Conservation (phyloP, 2,888 invertebrate genomes). For the Kryphioiulus occultus region DNA sequence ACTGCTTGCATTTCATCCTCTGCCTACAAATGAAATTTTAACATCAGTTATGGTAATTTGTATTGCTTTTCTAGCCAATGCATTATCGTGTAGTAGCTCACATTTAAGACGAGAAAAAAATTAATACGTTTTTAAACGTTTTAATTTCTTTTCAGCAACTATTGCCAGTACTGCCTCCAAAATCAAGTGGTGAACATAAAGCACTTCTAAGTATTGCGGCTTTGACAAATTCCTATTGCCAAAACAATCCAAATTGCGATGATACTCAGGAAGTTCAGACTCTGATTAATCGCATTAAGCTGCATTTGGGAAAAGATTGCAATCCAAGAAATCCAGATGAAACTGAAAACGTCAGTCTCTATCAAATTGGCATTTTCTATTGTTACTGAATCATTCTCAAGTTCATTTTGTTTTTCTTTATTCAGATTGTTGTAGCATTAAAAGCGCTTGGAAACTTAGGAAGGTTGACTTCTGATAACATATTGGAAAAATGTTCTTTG, state of each 20-base stretch:
- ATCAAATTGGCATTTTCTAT: background rate
- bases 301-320: conserved; percentile 28
- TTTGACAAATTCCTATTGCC: conserved; percentile 33
- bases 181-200: background rate
- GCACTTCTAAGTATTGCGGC: conserved; percentile 32
- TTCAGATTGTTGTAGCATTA: conserved; percentile 71
- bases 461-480: conserved; percentile 68
- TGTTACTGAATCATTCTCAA: background rate
- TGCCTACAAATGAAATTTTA: conserved; percentile 64
- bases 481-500: conserved; percentile 41
- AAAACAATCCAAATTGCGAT: conserved; percentile 21
- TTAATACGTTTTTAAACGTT: background rate
- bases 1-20: conserved; percentile 78
- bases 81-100: background rate
- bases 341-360: background rate
- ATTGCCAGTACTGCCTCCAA: conserved; percentile 55
- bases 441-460: conserved; percentile 94
- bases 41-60: conserved; percentile 61
- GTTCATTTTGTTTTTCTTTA: background rate
- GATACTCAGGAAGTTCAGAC: conserved; percentile 10
- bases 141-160: conserved; percentile 60
- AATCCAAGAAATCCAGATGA: background rate
- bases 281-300: background rate
- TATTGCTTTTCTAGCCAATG: background rate
- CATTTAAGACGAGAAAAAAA: background rate